Base-by-base conservation (phyloP, 2,888 invertebrate genomes). In the Deilephila porcellus region DNA sequence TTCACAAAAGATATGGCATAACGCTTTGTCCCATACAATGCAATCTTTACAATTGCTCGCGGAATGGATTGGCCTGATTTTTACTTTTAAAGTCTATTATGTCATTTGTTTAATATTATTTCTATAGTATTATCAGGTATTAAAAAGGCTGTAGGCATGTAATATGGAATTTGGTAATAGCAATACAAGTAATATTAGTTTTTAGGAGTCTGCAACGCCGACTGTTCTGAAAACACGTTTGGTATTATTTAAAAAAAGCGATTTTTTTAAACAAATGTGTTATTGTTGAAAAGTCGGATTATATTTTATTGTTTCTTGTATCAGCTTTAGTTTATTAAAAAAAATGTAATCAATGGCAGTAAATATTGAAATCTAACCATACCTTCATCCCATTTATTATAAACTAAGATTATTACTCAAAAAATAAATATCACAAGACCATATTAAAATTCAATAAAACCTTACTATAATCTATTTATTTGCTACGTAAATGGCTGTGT, bases 1-100 rank as follows among this genome's bases (percentile, higher is more conserved):
- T 63, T 34, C 60, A 70, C 67, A 72, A 56, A 62, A 72, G 67
- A 17, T 56, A 56, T 56, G 8, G 52, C 67, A 67, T 67, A 67
- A 52, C 52, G 67, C 67, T 67, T 67, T 67, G 67, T 67, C 52
- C 45, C 52, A 6, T 20, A 45, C 52, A 67, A 45, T 67, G 20
- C 25, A 25, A 25, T 52, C 67, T 67, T 67, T 52, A 17, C 37
- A 11, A 37, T 67, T 11, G 25, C 64, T 5, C 34, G 45, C 17
- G 4, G 20, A 45, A 52, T 17, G 52, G 17, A 67, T 25, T 25
- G 67, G 20, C 64, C 45, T 14, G 19, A 67, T 67, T 64, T 8
- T 45, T 45, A 45, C 45, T 64, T 67, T 20, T 45, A 25, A 56
- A 56, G 4, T 4, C 56, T 56, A 56, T 56, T 56, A 56, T n/a